Percentiles rank a stretch among this genome's conserved stretches.
These are phyloP conservation scores for Cassiopea andromeda DNA, from an alignment of 30 jellyfish, hydroid and myxozoan genomes.

Conservation along the genomic window DNA sequence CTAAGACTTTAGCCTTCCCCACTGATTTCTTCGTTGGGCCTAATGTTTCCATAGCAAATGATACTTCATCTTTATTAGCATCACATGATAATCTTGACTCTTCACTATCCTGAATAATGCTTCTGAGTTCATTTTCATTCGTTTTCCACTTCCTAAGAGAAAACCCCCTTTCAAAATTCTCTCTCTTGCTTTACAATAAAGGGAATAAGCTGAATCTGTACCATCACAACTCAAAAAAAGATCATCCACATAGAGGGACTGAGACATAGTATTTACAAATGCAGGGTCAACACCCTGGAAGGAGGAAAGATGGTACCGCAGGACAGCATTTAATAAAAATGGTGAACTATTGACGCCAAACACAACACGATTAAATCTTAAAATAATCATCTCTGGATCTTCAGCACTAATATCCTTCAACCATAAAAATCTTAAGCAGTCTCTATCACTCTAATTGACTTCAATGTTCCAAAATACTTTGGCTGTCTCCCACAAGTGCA, in stretches of 20 bases:
- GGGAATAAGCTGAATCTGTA: slow-evolving; percentile 5
- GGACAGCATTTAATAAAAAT: slow-evolving; percentile 51
- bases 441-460: slow-evolving; percentile 44
- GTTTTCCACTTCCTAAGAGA: slow-evolving; percentile 56
- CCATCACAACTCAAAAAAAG: neutral
- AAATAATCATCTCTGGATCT: slow-evolving; percentile 19
- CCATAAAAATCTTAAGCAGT: slow-evolving; percentile 60
- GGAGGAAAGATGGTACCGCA: slow-evolving; percentile 11
- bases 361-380: slow-evolving; percentile 23
- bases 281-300: slow-evolving; percentile 48
- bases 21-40: neutral
- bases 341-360: slow-evolving; percentile 59
- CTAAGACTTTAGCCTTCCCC: slow-evolving; percentile 4
- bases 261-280: slow-evolving; percentile 19
- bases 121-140: neutral
- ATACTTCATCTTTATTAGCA: neutral
- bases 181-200: slow-evolving; percentile 32
- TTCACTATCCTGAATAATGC: slow-evolving; percentile 6
- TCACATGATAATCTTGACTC: neutral
- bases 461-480: slow-evolving; percentile 21
- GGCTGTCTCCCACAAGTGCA: slow-evolving; percentile 26
- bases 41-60: slow-evolving; percentile 3
- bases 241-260: slow-evolving; percentile 26
- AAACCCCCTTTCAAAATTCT: slow-evolving; percentile 54
- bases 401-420: slow-evolving; percentile 23